phyloP scores from a whole-genome alignment of 2,888 invertebrate genomes.

The Melanostoma mellinum region DNA sequence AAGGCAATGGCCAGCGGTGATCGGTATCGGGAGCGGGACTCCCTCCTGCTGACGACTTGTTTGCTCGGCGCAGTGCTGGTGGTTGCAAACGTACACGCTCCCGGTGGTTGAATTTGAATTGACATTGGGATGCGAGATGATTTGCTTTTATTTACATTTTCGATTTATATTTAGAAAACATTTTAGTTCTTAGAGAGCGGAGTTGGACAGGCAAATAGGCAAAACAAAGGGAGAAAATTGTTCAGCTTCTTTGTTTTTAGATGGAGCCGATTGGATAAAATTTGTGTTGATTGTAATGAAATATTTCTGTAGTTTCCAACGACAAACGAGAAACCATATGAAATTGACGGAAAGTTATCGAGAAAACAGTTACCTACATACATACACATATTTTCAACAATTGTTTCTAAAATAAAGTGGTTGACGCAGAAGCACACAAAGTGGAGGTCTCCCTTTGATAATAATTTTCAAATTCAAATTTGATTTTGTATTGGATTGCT shows the following conservation, averaged over 20 bases:
- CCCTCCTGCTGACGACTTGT: constrained; percentile 69
- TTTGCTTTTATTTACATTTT: constrained; percentile 64
- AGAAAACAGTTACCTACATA: too few species aligned
- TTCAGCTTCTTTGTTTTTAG: not conserved
- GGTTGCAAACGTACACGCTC: constrained; percentile 62
- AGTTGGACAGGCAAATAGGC: constrained; percentile 17
- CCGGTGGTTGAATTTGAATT: constrained; percentile 72
- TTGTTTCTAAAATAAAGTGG: too few species aligned
- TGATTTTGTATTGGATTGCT: too few species aligned
- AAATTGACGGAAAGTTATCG: too few species aligned
- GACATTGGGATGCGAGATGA: constrained; percentile 45
- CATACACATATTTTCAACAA: too few species aligned
- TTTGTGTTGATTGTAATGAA: too few species aligned
- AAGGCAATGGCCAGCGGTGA: not conserved
- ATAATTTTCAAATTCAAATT: too few species aligned
- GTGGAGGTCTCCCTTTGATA: too few species aligned
- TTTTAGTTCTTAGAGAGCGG: constrained; percentile 16
- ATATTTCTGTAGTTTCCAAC: too few species aligned
- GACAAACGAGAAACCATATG: too few species aligned
- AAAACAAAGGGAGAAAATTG: not conserved
- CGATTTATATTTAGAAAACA: constrained; percentile 53
- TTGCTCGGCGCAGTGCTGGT: constrained; percentile 54
- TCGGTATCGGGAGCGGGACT: constrained; percentile 23
- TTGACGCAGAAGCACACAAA: too few species aligned
- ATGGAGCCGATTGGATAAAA: not conserved